A percentile compares a stretch with the other conserved stretches of the same genome.
phyloP scores from a whole-genome alignment of 2,888 invertebrate genomes.

The Hirtodrosophila trivittata region DNA sequence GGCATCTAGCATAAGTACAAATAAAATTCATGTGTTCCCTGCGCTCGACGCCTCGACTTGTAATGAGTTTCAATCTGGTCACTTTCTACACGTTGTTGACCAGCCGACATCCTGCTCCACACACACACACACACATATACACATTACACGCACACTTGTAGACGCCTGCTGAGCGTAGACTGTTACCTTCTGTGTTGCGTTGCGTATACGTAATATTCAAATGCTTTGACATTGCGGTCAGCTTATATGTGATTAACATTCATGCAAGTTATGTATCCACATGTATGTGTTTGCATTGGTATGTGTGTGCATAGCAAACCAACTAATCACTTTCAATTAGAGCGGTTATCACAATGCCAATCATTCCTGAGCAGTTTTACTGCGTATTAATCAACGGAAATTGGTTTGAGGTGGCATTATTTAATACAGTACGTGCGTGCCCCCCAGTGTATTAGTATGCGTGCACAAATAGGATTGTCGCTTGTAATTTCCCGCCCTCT shows the following conservation, averaged over 20 bases:
- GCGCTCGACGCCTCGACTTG: background rate
- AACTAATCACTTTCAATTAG: constrained; percentile 51
- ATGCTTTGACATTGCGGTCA: constrained; percentile 15
- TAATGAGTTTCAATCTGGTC: constrained; percentile 43
- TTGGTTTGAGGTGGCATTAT: constrained; percentile 15
- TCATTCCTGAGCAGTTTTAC: constrained; percentile 8
- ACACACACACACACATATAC: background rate
- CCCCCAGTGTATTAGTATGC: background rate
- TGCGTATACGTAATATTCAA: constrained; percentile 38
- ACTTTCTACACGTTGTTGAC: constrained; percentile 7
- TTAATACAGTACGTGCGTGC: too few relatives aligned
- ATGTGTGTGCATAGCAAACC: constrained; percentile 13
- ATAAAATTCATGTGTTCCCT: constrained; percentile 57
- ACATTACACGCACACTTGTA: background rate
- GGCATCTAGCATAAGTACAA: constrained; percentile 40
- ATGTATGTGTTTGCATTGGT: background rate
- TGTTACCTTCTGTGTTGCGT: too few relatives aligned
- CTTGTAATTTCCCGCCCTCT: constrained; percentile 4
- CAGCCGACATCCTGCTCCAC: constrained; percentile 5
- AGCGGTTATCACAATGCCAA: constrained; percentile 26
- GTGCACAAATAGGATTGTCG: background rate
- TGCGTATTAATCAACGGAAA: constrained; percentile 27
- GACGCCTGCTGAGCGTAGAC: background rate
- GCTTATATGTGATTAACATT: constrained; percentile 34
- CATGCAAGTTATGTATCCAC: background rate